Evolutionary conservation across 2,113 vertebrate genomes (phyloP), one percentile per base, ranked within the genome.

Genomic region (Morone chrysops): DNA sequence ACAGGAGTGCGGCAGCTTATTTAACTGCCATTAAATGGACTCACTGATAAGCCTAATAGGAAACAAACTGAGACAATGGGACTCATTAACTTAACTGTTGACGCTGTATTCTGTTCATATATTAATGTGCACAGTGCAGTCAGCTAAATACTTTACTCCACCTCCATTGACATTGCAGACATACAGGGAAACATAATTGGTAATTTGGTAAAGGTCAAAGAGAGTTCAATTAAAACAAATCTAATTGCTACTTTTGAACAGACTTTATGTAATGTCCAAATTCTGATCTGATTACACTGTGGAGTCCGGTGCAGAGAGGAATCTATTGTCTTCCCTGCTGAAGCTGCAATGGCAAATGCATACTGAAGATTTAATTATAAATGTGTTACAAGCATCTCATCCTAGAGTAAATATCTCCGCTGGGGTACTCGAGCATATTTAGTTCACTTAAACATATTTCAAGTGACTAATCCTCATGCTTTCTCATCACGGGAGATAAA

Each of bases 41-140:
- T 53, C 41, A 22, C 40, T 18, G 43, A 57, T 31, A 41, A 65
- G 53, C 5, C 43, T 5, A 31, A 31, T 3, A 2, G 0, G 0
- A 68, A 17, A 61, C 25, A 69, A 56, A 31, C 17, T 25, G 36
- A 3, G 54, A 69, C 4, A 38, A 31, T 0, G 22, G 67, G 45
- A 22, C 25, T 77, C 25, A 47, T 73, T 74, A 25, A 31, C 51
- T 25, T 66, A 1, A 48, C 51, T 48, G 48, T 31, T 9, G 17
- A 16, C 6, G 1, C 20, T 20, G 36, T 20, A 6, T 56, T 71
- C 45, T 12, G n/a, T 20, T 47, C 16, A 13, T 31, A 45, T 16
- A 43, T 70, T 36, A 73, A 80, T 80, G 63, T 62, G 71, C 41
- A 51, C 65, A 51, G 71, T 65, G 77, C 65, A 70, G 57, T 56